phyloP scores from a whole-genome alignment of 2,888 invertebrate genomes.

The Drosophila mettleri region DNA sequence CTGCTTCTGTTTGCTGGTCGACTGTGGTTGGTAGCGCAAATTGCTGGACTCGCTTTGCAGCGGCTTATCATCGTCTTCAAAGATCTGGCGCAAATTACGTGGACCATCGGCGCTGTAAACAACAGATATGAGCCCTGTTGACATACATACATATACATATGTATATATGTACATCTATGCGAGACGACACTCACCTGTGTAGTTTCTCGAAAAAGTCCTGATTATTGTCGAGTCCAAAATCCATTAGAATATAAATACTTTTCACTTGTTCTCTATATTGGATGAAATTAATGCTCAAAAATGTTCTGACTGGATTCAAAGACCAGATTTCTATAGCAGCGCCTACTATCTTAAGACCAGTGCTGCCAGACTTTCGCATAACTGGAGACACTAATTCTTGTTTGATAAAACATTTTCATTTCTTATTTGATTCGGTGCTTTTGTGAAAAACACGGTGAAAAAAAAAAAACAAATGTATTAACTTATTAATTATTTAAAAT shows the following conservation, averaged over 20 bases:
- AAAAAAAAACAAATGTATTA: no score
- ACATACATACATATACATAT: no score
- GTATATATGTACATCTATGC: no score
- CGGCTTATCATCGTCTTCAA: slow-evolving; percentile 52
- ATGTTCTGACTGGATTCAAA: not conserved
- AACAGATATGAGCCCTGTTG: not conserved
- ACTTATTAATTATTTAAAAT: no score
- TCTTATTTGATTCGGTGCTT: no score
- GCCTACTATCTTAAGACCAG: not conserved
- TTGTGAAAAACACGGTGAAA: no score
- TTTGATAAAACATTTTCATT: no score
- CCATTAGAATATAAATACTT: slow-evolving; percentile 14
- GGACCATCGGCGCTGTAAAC: slow-evolving; percentile 18
- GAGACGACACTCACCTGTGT: slow-evolving; percentile 17
- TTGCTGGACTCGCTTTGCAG: slow-evolving; percentile 40
- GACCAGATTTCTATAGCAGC: not conserved
- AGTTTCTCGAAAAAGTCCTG: slow-evolving; percentile 26
- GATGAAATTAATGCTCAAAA: not conserved
- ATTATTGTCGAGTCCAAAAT: slow-evolving; percentile 9
- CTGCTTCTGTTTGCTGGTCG: not conserved
- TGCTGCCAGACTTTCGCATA: not conserved
- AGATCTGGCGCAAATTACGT: slow-evolving; percentile 48
- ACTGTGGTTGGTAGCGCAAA: slow-evolving; percentile 50
- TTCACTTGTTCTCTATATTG: not conserved
- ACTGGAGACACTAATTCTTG: no score